These are phyloP conservation scores for Mungos mungo DNA, from an alignment of 2,113 vertebrate genomes.

Conservation along the genomic window DNA sequence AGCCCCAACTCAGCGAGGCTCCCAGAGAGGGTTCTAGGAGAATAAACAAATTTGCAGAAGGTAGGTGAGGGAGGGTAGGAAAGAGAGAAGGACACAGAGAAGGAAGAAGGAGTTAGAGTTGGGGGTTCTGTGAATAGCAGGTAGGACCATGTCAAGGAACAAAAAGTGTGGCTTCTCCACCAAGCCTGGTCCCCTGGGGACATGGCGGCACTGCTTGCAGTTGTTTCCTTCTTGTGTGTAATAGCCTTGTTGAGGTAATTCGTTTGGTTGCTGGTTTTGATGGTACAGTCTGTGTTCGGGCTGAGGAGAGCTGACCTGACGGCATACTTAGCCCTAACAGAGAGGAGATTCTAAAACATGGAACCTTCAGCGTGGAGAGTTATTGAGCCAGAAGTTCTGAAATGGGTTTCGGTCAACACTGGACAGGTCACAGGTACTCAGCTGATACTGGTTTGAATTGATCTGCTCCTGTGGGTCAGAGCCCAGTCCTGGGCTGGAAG, in stretches of 20 bases:
- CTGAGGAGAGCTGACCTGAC: neutral
- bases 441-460: neutral
- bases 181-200: neutral
- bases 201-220: neutral
- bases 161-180: neutral
- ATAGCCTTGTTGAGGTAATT: neutral
- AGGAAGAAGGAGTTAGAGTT: neutral
- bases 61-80: neutral
- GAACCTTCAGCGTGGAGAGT: neutral
- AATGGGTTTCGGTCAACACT: neutral
- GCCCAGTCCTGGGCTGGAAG: neutral
- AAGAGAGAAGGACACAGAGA: neutral
- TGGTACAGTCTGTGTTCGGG: neutral
- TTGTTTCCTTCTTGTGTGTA: neutral
- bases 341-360: neutral
- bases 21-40: neutral
- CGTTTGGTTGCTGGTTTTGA: neutral
- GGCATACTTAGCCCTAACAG: neutral
- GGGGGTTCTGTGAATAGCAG: neutral
- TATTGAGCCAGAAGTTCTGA: neutral
- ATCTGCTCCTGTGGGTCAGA: neutral
- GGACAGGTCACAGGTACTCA: neutral
- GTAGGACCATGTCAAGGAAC: neutral
- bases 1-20: neutral
- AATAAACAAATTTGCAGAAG: constrained; percentile 23